Evolutionary conservation across 2,888 invertebrate genomes (phyloP).

Genomic region (Bursaphelenchus okinawaensis): DNA sequence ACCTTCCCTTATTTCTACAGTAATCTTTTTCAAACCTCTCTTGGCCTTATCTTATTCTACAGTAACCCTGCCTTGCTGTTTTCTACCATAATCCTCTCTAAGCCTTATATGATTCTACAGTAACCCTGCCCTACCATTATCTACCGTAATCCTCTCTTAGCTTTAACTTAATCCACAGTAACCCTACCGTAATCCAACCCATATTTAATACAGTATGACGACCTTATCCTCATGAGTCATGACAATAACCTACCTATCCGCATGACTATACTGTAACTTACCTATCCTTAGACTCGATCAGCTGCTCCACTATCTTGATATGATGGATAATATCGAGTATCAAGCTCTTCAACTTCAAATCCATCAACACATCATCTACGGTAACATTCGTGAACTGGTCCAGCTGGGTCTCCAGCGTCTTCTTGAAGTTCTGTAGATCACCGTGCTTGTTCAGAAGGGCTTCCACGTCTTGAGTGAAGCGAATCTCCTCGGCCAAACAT

Average conservation of each 20-base stretch:
- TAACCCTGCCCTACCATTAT: neutral
- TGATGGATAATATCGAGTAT: conserved; percentile 89
- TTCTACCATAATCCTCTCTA: too few relatives aligned
- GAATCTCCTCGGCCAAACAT: conserved; percentile 76
- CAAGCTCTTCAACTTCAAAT: conserved; percentile 82
- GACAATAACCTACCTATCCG: too few relatives aligned
- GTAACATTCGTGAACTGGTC: conserved; percentile 62
- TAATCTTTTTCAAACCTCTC: too few relatives aligned
- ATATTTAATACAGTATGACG: too few relatives aligned
- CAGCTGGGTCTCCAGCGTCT: conserved; percentile 59
- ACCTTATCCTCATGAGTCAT: too few relatives aligned
- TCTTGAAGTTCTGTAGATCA: conserved; percentile 51
- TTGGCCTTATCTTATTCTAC: neutral
- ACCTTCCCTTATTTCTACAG: too few relatives aligned
- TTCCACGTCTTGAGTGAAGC: conserved; percentile 79
- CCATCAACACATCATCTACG: conserved; percentile 63
- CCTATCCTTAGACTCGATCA: conserved; percentile 66
- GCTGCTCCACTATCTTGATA: conserved; percentile 73
- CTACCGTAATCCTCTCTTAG: too few relatives aligned
- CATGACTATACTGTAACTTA: neutral
- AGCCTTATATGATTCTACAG: neutral
- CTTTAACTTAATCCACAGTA: neutral
- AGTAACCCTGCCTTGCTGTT: neutral
- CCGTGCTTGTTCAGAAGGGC: conserved; percentile 65
- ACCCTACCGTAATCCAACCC: neutral